A percentile compares a stretch with the other conserved stretches of the same genome.
These are phyloP conservation scores for Tholera decimalis DNA, from an alignment of 2,888 invertebrate genomes.

Conservation along the genomic window DNA sequence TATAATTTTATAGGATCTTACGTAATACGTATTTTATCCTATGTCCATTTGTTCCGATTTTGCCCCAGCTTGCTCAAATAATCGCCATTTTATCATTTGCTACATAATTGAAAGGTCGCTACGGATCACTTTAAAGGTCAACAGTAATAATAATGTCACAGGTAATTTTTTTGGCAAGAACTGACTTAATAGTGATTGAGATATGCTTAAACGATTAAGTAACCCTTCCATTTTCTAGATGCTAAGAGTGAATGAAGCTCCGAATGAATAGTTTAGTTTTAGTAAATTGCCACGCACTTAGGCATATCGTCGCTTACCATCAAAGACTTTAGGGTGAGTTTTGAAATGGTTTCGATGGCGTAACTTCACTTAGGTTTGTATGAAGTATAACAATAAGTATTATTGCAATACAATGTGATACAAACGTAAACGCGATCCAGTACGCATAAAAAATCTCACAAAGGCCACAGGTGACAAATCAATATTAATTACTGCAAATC, in stretches of 20 bases:
- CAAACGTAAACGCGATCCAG: too few species aligned
- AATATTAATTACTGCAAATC: not conserved
- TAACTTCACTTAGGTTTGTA: not conserved
- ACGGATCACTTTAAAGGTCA: constrained; percentile 30
- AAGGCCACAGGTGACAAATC: not conserved
- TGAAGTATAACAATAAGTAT: too few species aligned
- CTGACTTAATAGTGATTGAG: not conserved
- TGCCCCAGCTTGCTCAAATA: constrained; percentile 2
- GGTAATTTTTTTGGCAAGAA: not conserved
- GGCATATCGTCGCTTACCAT: not conserved
- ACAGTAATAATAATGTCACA: constrained; percentile 8
- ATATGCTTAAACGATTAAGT: not conserved
- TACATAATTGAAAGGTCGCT: constrained; percentile 19
- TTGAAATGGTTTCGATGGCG: not conserved
- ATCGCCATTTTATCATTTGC: constrained; percentile 26
- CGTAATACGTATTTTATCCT: too few species aligned
- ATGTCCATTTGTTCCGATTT: too few species aligned
- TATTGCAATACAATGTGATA: too few species aligned
- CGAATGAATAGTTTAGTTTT: not conserved
- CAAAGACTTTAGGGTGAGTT: not conserved
- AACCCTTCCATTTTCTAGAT: not conserved
- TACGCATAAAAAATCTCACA: too few species aligned
- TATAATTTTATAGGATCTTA: too few species aligned
- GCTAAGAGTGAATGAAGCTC: not conserved
- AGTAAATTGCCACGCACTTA: not conserved